Evolutionary conservation across 2,888 invertebrate species (phyloP), one percentile per base, ranked within the genome.

Genomic region (Junonia oenone): DNA sequence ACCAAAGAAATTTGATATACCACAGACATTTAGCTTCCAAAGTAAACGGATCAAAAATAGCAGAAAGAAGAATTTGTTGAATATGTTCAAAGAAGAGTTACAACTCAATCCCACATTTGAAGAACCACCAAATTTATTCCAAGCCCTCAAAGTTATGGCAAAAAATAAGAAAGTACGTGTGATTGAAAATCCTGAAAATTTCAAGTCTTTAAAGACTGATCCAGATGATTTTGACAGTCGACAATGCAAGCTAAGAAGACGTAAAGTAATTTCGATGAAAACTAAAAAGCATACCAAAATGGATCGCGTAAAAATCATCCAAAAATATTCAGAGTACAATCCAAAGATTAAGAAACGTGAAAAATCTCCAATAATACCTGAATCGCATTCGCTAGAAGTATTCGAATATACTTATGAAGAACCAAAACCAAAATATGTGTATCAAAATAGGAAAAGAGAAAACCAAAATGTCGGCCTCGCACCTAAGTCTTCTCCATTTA

Each of bases 71-170:
- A 62, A 66, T 0, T 59, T 85, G 2, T 46, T 84, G 0, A 72
- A 75, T 3, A 48, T 72, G 4, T 55, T 85, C 4, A 84, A 80
- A 62, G 68, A 77, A 17, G 68, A 86, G 47, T 52, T 85, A 0
- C 64, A 51, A 40, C 68, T 70, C 57, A 70, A 73, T 0, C 48
- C 58, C 0, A 56, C 33, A 0, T 72, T 65, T 11, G 71, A 75
- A 22, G 78, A 83, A 27, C 83, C 83, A 0, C 63, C 68, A 35
- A 83, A 72, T 31, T 63, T 86, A 4, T 81, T 67, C 49, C 66
- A 84, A 60, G 80, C 85, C 0, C 58, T 86, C n/a, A 75, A 68
- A 59, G 59, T 76, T 0, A 78, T 85, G 55, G 83, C 80, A 0
- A 65, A 64, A 13, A 80, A 76, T 31, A 84, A 83, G n/a, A n/a